Percentiles rank a stretch among this genome's conserved stretches.
phyloP scores from a whole-genome alignment of 2,113 vertebrate species.

The Australoheros scitulus region DNA sequence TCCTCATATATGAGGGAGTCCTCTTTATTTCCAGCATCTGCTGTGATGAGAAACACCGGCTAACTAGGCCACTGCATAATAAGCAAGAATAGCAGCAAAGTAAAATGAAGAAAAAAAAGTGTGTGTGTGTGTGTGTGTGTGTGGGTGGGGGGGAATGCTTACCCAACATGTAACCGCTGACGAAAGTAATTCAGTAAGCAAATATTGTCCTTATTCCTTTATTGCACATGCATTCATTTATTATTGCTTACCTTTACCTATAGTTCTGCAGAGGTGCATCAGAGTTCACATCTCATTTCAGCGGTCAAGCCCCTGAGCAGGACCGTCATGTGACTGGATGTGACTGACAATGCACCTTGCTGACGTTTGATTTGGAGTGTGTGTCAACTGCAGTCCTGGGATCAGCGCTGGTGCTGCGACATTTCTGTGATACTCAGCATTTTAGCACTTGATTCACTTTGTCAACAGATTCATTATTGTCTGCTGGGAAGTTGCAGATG shows the following conservation, averaged over 20 bases:
- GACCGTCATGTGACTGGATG: constrained; percentile 62
- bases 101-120: constrained; percentile 18
- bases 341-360: constrained; percentile 61
- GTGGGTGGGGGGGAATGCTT: constrained; percentile 11
- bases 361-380: constrained; percentile 50
- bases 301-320: constrained; percentile 39
- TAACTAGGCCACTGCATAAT: constrained; percentile 81
- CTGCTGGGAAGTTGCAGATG: constrained; percentile 6
- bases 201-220: constrained; percentile 66
- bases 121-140: too few species aligned
- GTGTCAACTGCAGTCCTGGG: constrained; percentile 41
- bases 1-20: constrained; percentile 56
- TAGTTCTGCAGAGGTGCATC: constrained; percentile 51
- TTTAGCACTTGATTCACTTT: constrained; percentile 50
- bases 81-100: constrained; percentile 72
- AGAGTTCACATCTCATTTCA: constrained; percentile 60
- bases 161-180: constrained; percentile 66
- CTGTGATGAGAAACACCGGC: constrained; percentile 72
- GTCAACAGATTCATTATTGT: constrained; percentile 47
- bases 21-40: constrained; percentile 74
- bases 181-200: constrained; percentile 64
- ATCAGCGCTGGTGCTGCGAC: constrained; percentile 46
- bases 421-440: constrained; percentile 58
- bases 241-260: constrained; percentile 68
- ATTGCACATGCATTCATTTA: constrained; percentile 57